phyloP scores from a whole-genome alignment of 2,797 vertebrate species.

The Alcedo quadribrachys region DNA sequence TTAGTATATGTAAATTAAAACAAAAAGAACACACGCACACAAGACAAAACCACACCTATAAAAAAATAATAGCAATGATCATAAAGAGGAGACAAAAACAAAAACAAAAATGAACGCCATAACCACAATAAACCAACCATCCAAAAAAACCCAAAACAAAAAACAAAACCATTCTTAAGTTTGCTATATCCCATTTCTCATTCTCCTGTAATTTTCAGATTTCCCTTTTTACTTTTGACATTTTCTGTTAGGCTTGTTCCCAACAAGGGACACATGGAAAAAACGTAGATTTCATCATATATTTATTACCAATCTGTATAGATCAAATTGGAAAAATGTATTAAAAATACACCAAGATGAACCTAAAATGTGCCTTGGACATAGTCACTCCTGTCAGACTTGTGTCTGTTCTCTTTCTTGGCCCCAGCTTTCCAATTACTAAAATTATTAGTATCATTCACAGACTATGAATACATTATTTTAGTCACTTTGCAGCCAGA shows the following conservation, averaged over 20 bases:
- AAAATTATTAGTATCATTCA: background rate
- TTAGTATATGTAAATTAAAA: background rate
- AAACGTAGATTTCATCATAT: background rate
- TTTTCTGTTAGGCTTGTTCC: background rate
- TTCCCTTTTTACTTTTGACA: background rate
- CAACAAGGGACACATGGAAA: background rate
- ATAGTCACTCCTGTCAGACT: background rate
- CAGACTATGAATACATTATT: background rate
- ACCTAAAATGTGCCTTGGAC: background rate
- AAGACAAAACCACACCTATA: background rate
- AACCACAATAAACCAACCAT: too few relatives aligned
- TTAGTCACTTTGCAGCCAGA: background rate
- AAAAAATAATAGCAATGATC: background rate
- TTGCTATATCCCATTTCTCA: background rate
- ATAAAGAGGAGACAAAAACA: background rate
- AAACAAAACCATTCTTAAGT: background rate
- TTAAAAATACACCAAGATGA: background rate
- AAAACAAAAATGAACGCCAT: too few relatives aligned
- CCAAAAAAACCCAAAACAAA: too few relatives aligned
- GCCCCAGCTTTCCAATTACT: background rate
- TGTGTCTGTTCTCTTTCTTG: background rate
- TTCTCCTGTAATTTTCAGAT: background rate
- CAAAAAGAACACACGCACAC: background rate
- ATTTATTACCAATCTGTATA: background rate
- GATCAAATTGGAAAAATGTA: background rate